Percentiles rank a stretch among this genome's conserved stretches.
These are phyloP conservation scores for Diadromus collaris DNA, from an alignment of 2,888 invertebrate genomes.

Conservation along the genomic window DNA sequence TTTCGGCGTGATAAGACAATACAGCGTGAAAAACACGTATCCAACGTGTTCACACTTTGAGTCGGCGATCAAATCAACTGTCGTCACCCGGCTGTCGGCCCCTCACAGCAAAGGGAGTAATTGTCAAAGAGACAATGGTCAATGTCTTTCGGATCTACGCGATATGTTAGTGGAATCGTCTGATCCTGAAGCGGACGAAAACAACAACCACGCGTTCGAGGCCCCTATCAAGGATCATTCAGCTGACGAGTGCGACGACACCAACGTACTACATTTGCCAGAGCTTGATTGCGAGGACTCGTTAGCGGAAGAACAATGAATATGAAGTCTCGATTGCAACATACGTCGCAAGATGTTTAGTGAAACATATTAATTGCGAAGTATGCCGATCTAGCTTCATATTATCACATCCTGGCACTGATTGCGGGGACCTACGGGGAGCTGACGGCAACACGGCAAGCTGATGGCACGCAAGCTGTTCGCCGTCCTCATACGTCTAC, in stretches of 20 bases:
- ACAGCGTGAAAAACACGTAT: background rate
- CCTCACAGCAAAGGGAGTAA: constrained; percentile 1
- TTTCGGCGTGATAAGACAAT: background rate
- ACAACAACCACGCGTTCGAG: constrained; percentile 1
- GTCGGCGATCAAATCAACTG: background rate
- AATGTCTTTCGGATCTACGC: constrained; percentile 3
- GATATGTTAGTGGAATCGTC: constrained; percentile 1
- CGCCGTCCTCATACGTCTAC: background rate
- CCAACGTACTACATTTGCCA: background rate
- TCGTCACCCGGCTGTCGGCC: constrained; percentile 6
- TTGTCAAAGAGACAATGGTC: background rate
- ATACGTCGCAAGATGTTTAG: background rate
- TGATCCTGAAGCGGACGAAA: background rate
- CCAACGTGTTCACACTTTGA: constrained; percentile 1
- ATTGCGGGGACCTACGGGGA: background rate
- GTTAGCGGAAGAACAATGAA: background rate
- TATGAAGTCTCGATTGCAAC: background rate
- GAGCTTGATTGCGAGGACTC: constrained; percentile 5
- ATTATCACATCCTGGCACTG: background rate
- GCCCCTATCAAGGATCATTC: background rate
- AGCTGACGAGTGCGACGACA: background rate
- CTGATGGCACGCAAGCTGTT: background rate
- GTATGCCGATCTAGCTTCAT: background rate
- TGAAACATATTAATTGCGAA: background rate
- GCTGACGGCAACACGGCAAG: too few relatives aligned